A percentile compares a stretch with the other conserved stretches of the same genome.
These are phyloP conservation scores for Aspidoscelis tigris DNA, from an alignment of 2,113 vertebrate species.

Conservation along the genomic window DNA sequence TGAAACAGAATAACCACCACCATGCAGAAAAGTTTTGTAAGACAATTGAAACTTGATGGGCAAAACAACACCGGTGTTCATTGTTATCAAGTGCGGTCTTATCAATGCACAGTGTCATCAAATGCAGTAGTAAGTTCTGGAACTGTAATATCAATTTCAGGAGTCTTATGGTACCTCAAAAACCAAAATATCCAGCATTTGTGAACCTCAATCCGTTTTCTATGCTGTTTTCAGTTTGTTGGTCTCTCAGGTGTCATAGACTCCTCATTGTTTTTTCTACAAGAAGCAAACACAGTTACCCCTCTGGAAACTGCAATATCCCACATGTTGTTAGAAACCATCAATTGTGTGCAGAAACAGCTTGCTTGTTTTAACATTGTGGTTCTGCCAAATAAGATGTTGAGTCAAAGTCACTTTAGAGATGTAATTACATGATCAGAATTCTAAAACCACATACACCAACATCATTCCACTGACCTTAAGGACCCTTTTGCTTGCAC, in stretches of 20 bases:
- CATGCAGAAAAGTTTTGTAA: too few species aligned
- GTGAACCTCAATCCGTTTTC: too few species aligned
- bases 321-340: background rate
- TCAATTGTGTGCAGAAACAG: background rate
- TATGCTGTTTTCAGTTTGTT: too few species aligned
- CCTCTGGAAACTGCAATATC: background rate
- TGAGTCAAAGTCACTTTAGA: conserved; percentile 2
- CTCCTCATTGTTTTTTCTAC: too few species aligned
- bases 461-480: conserved; percentile 25
- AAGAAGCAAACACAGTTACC: too few species aligned
- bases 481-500: conserved; percentile 11
- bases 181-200: too few species aligned
- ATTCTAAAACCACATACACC: conserved; percentile 25
- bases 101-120: conserved; percentile 2
- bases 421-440: conserved; percentile 13
- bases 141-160: conserved; percentile 1
- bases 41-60: too few species aligned
- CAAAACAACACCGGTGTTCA: too few species aligned
- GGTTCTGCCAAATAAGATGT: background rate
- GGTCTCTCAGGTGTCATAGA: too few species aligned
- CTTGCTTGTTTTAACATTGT: conserved; percentile 15
- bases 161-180: too few species aligned
- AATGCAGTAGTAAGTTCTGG: background rate
- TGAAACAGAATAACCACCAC: too few species aligned
- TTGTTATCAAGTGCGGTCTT: too few species aligned